Percentiles rank a stretch among this genome's conserved stretches.
Conservation (phyloP, 1,140 invertebrate genomes). For the Kradibia gibbosae region DNA sequence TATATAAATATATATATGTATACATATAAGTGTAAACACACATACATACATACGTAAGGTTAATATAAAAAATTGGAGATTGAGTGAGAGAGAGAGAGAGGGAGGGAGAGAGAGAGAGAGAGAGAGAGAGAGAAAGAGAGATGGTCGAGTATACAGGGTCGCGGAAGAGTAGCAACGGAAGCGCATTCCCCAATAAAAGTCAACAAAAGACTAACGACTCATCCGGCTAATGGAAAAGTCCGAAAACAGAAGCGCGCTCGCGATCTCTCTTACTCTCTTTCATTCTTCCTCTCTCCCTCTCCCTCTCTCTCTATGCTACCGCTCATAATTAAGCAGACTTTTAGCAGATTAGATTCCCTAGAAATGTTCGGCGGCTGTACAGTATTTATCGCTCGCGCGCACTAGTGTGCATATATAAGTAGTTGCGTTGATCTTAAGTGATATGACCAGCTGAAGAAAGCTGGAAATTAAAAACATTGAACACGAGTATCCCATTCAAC, state of each 20-base stretch:
- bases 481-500: too few species aligned
- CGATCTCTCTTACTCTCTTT: constrained; percentile 15
- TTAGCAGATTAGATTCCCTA: constrained; percentile 69
- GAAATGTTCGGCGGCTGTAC: background rate
- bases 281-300: constrained; percentile 51
- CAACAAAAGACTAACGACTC: constrained; percentile 75
- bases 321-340: constrained; percentile 72
- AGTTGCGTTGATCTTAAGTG: too few species aligned
- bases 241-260: constrained; percentile 69
- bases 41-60: too few species aligned
- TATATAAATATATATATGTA: background rate
- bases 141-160: background rate
- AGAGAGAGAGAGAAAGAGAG: background rate
- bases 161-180: constrained; percentile 49
- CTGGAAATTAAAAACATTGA: too few species aligned
- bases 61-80: too few species aligned
- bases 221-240: constrained; percentile 74
- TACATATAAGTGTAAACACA: too few species aligned
- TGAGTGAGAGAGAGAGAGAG: constrained; percentile 3
- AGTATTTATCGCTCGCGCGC: too few species aligned
- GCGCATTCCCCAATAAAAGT: constrained; percentile 71
- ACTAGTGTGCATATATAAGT: background rate
- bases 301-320: constrained; percentile 52
- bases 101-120: background rate
- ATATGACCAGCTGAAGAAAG: too few species aligned